These are phyloP conservation scores for Rhorus exstirpatorius DNA, from an alignment of 2,888 invertebrate genomes.

Conservation along the genomic window DNA sequence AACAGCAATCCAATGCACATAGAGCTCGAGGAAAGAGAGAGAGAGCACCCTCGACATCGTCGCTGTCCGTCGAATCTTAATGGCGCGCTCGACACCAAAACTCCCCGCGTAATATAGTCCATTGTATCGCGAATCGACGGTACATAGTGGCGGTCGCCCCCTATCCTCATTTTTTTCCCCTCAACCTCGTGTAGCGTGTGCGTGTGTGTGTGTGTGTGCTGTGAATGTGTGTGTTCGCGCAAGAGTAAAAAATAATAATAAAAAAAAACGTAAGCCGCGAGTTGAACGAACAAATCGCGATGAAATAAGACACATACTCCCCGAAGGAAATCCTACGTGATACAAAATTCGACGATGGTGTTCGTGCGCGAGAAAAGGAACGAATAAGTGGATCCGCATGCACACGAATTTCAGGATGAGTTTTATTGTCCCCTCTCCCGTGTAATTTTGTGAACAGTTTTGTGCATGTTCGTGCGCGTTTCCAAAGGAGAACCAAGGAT, in stretches of 20 bases:
- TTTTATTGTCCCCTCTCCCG: constrained; percentile 32
- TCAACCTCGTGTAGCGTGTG: constrained; percentile 19
- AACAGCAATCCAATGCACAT: constrained; percentile 65
- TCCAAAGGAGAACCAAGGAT: constrained; percentile 39
- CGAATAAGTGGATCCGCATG: neutral
- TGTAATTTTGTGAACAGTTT: constrained; percentile 35
- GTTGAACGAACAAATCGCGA: constrained; percentile 53
- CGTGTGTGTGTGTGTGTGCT: constrained; percentile 19
- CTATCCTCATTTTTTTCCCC: constrained; percentile 22
- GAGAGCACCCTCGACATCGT: constrained; percentile 47
- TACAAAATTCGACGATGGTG: constrained; percentile 35
- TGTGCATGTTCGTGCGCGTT: constrained; percentile 42
- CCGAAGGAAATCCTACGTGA: constrained; percentile 28
- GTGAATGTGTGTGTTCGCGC: constrained; percentile 9
- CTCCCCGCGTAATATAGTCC: constrained; percentile 80
- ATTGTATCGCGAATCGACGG: constrained; percentile 80
- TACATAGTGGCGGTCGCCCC: constrained; percentile 64
- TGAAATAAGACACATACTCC: neutral
- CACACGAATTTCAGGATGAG: constrained; percentile 10
- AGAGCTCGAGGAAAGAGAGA: constrained; percentile 47
- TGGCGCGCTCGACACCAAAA: constrained; percentile 82
- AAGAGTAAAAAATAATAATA: constrained; percentile 23
- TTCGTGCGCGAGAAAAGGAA: constrained; percentile 34
- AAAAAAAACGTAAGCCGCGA: constrained; percentile 23
- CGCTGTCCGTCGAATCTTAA: constrained; percentile 81